Conservation (phyloP, 2,888 invertebrate genomes). For the Erynnis tages region DNA sequence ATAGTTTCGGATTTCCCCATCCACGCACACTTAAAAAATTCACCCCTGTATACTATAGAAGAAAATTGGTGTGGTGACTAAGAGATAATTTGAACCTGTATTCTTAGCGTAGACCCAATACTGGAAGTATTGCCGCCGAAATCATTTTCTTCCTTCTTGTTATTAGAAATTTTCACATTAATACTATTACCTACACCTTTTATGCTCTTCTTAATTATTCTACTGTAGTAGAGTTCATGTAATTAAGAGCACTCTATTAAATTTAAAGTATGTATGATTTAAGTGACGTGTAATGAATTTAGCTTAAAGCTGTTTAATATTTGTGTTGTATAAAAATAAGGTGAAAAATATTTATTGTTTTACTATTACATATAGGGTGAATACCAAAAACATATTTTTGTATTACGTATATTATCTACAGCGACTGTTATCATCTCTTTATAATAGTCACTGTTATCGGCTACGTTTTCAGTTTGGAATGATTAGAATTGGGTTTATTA, state of each 20-base stretch:
- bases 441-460: constrained; percentile 16
- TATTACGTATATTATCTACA: constrained; percentile 24
- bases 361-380: constrained; percentile 21
- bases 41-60: no score
- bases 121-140: no score
- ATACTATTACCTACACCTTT: no score
- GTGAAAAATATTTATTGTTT: constrained; percentile 22
- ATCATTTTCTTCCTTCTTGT: constrained; percentile 7
- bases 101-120: no score
- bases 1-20: no score
- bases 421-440: constrained; percentile 17
- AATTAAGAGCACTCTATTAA: constrained; percentile 4
- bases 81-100: no score
- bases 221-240: constrained; percentile 4
- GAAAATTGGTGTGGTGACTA: no score
- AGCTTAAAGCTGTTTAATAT: constrained; percentile 20
- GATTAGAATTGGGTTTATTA: constrained; percentile 5
- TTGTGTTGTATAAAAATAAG: constrained; percentile 22
- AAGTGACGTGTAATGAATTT: constrained; percentile 1
- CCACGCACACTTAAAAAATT: no score
- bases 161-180: no score
- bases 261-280: constrained; percentile 7
- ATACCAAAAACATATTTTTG: constrained; percentile 28
- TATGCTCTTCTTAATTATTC: background rate
- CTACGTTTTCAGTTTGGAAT: constrained; percentile 14